Percentiles rank a stretch among this genome's conserved stretches.
phyloP scores from a whole-genome alignment of 2,113 vertebrate genomes.

The Corythaixoides concolor region DNA sequence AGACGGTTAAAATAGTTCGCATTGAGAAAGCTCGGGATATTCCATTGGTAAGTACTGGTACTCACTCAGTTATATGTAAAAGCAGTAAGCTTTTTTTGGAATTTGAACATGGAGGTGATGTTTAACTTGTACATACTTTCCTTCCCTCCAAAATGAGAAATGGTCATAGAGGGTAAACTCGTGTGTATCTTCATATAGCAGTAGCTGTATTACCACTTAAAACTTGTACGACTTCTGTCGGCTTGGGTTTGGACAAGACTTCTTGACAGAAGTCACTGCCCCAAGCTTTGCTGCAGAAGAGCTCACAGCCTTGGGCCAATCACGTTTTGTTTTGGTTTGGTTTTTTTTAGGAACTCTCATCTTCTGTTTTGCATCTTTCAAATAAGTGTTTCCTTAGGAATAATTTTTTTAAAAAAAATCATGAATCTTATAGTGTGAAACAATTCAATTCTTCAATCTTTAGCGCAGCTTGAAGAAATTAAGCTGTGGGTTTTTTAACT shows the following conservation, averaged over 20 bases:
- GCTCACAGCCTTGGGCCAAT: background rate
- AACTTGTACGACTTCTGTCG: background rate
- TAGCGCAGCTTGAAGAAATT: background rate
- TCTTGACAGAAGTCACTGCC: background rate
- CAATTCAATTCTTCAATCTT: background rate
- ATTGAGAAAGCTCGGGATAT: conserved; percentile 92
- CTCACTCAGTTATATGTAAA: background rate
- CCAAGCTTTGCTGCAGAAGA: background rate
- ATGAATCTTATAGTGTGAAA: rapidly evolving
- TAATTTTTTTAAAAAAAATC: background rate
- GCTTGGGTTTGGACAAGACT: background rate
- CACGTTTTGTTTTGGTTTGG: background rate
- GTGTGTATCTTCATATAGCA: background rate
- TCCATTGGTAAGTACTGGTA: conserved; percentile 85
- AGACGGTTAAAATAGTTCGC: conserved; percentile 92
- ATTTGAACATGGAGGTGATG: background rate
- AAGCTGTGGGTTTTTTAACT: background rate
- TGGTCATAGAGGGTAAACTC: background rate
- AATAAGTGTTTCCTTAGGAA: background rate
- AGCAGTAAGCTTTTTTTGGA: background rate
- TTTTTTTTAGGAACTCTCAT: background rate
- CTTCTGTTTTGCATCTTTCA: background rate
- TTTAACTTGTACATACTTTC: background rate
- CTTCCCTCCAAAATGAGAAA: background rate
- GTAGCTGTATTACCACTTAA: background rate